Conservation (phyloP, 1,140 invertebrate species). For the Coenobita brevimanus region DNA sequence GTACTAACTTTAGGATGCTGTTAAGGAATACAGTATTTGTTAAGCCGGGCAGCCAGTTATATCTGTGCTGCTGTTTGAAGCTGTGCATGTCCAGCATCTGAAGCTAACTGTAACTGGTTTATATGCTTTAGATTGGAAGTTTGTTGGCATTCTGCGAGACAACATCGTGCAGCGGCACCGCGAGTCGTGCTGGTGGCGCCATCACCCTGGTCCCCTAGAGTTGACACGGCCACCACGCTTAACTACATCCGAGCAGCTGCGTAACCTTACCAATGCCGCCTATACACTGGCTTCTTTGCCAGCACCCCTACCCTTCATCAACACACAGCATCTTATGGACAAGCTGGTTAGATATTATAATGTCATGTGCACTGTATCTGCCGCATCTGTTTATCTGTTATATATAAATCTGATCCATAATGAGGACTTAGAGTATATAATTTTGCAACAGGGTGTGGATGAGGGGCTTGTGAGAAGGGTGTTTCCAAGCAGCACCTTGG, state of each 20-base stretch:
- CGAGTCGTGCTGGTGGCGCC: constrained; percentile 21
- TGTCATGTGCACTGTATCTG: not conserved
- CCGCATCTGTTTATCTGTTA: no score
- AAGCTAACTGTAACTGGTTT: no score
- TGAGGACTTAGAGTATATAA: no score
- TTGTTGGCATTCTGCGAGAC: not conserved
- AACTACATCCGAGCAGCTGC: constrained; percentile 12
- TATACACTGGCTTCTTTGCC: not conserved
- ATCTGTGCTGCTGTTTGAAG: no score
- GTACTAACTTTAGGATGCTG: no score
- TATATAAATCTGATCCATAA: no score
- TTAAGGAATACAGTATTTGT: no score
- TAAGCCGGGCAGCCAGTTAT: no score
- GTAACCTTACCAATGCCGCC: constrained; percentile 36
- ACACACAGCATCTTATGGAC: not conserved
- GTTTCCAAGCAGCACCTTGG: not conserved
- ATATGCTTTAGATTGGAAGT: constrained; percentile 13
- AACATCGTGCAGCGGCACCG: not conserved
- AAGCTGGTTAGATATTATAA: constrained; percentile 25
- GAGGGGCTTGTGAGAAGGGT: not conserved
- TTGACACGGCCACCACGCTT: constrained; percentile 10
- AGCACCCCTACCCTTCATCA: constrained; percentile 21
- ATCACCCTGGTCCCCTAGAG: constrained; percentile 14
- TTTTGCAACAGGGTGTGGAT: not conserved
- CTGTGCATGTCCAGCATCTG: no score